Evolutionary conservation across 2,113 vertebrate genomes (phyloP), one percentile per base, ranked within the genome.

Genomic region (Cavia porcellus): DNA sequence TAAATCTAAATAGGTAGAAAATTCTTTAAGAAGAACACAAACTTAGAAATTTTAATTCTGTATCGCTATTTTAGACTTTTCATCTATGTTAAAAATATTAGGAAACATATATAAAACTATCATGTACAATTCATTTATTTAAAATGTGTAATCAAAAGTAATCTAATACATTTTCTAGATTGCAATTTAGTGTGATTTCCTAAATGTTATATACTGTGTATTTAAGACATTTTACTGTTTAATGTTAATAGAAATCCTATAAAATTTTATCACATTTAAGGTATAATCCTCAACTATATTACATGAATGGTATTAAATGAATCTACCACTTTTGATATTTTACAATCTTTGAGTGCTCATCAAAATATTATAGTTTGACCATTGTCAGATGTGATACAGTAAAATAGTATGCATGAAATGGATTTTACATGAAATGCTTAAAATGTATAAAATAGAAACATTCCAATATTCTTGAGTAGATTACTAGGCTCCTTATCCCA

Each of bases 251-350:
- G 17, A 90, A 94, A 91, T 90, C 89, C 91, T 59, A 82, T 10
- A 93, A 86, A 42, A 61, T 75, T 86, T 50, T 32, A 94, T 93
- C 86, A 80, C 38, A 35, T 66, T 89, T 87, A 82, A 90, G 50
- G 24, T 87, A 8, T 14, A 89, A 87, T 85, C 92, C 32, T 86
- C 52, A 95, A 88, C 89, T 59, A 59, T 22, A 59, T 59, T 59
- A 59, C 19, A 59, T 59, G 57, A 59, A 22, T 22, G 57, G 57
- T 59, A 59, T 59, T 22, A 59, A 59, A 59, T 59, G 57, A 22
- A 59, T 93, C 42, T 52, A 52, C 12, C 9, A 72, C 62, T 94
- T 94, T 88, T 94, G 81, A 82, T 79, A 96, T 89, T 96, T 97
- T 6, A 57, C 68, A 90, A 95, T 94, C 22, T 86, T 95, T 94